Evolutionary conservation across 2,797 vertebrate species (phyloP).

Genomic region (Sitta carolinensis): DNA sequence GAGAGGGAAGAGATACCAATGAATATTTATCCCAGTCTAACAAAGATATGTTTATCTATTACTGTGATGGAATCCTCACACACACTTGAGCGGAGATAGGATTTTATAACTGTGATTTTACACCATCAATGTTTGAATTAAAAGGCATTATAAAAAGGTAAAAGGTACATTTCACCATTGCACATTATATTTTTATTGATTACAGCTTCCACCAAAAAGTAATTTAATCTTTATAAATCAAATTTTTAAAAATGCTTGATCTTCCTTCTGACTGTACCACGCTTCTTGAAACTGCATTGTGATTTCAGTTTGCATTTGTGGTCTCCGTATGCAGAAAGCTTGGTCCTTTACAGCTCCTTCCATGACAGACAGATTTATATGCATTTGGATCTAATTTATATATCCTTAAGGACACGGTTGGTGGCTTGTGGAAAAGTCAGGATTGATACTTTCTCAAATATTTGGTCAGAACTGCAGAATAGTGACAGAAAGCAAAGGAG

Average conservation of each 20-base stretch:
- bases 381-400: background rate
- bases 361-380: background rate
- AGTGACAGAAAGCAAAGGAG: background rate
- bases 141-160: background rate
- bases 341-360: background rate
- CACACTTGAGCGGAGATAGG: background rate
- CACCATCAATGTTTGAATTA: background rate
- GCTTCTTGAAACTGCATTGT: background rate
- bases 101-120: conserved; percentile 13
- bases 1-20: conserved; percentile 11
- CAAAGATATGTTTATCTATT: conserved; percentile 14
- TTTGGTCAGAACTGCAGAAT: background rate
- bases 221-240: background rate
- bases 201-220: background rate
- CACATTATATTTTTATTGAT: background rate
- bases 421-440: background rate
- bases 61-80: background rate
- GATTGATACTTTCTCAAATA: background rate
- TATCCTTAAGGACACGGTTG: background rate
- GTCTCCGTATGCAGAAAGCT: background rate
- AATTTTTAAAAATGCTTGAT: background rate
- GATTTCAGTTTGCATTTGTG: background rate
- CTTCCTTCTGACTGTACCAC: background rate
- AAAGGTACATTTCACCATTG: background rate
- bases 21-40: conserved; percentile 26